Conservation (phyloP, 2,888 invertebrate species). For the Dermolepida albohirtum region DNA sequence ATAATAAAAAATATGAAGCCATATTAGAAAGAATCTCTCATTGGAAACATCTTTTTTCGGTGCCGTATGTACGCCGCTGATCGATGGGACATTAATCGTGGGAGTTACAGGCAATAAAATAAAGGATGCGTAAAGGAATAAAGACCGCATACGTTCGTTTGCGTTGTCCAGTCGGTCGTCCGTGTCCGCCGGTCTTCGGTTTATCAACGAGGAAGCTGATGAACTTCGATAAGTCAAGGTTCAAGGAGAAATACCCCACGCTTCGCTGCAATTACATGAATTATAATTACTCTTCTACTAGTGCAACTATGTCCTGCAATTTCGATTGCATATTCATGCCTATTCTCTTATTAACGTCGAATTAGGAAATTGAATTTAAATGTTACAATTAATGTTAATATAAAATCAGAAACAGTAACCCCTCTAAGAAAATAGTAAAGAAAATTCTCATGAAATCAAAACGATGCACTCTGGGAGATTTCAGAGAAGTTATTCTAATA, state of each 20-base stretch:
- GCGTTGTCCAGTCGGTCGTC: slow-evolving; percentile 38
- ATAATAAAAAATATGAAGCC: too few species aligned
- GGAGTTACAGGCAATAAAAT: slow-evolving; percentile 32
- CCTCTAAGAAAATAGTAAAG: too few species aligned
- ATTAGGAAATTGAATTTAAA: slow-evolving; percentile 11
- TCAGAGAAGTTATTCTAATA: too few species aligned
- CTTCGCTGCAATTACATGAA: slow-evolving; percentile 53
- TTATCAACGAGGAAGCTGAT: slow-evolving; percentile 46
- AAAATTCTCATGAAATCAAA: too few species aligned
- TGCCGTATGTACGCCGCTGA: not conserved
- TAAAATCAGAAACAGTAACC: too few species aligned
- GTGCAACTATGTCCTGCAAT: slow-evolving; percentile 40
- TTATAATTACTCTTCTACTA: slow-evolving; percentile 49
- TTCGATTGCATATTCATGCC: slow-evolving; percentile 24
- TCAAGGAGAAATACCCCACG: slow-evolving; percentile 53
- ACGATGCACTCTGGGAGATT: too few species aligned
- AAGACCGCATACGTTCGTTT: slow-evolving; percentile 20
- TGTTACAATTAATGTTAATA: too few species aligned
- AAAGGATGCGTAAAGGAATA: slow-evolving; percentile 32
- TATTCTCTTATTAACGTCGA: slow-evolving; percentile 33
- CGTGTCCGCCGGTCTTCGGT: slow-evolving; percentile 34
- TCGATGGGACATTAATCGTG: slow-evolving; percentile 33
- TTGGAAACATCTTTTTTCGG: not conserved
- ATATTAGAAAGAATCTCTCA: too few species aligned
- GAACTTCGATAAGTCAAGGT: slow-evolving; percentile 52